Conservation (phyloP, 2,113 vertebrate species). For the Anhinga anhinga region DNA sequence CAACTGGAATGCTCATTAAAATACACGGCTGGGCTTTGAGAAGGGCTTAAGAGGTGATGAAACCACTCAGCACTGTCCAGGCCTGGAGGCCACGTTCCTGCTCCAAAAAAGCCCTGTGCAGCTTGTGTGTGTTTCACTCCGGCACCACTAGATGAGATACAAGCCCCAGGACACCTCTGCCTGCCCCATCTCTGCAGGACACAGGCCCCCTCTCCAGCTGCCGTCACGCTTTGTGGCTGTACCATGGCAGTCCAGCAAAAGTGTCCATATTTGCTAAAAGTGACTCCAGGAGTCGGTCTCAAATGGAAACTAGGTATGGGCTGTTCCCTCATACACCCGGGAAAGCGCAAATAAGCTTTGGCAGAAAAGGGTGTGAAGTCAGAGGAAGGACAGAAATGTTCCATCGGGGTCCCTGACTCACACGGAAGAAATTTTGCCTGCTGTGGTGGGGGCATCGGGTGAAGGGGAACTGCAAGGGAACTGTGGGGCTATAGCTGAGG, state of each 20-base stretch:
- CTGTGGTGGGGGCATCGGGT: fast-evolving
- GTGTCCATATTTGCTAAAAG: fast-evolving
- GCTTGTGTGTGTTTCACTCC: fast-evolving
- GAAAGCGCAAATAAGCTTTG: neutral
- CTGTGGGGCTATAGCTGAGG: neutral
- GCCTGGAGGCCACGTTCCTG: neutral
- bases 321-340: neutral
- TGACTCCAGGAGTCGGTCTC: neutral
- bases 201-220: neutral
- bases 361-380: neutral
- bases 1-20: neutral
- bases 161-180: neutral
- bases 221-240: neutral
- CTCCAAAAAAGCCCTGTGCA: neutral
- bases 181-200: neutral
- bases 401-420: neutral
- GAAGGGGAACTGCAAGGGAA: neutral
- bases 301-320: neutral
- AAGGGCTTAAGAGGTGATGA: slow-evolving; percentile 26
- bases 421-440: too few relatives aligned
- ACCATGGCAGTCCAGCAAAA: neutral
- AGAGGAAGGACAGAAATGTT: neutral
- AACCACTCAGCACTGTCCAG: neutral
- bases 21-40: neutral
- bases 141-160: neutral